phyloP scores from a whole-genome alignment of 2,113 vertebrate genomes.

The Lepidothrix coronata region DNA sequence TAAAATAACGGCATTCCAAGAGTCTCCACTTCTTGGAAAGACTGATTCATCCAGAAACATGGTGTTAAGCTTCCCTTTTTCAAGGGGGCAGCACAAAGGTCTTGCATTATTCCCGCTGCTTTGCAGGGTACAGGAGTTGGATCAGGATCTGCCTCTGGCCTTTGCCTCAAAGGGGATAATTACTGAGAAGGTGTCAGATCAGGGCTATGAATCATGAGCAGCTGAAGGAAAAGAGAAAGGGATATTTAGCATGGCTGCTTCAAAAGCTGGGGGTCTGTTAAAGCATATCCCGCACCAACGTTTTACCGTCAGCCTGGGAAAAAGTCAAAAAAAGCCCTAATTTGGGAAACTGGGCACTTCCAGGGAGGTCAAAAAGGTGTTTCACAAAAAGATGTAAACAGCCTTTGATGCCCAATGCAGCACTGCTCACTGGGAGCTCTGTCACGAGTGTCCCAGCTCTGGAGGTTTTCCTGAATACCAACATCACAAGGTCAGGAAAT shows the following conservation, averaged over 20 bases:
- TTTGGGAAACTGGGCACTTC: not conserved
- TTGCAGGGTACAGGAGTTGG: fast-evolving
- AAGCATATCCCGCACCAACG: fast-evolving
- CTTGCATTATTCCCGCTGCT: not conserved
- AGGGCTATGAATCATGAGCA: not conserved
- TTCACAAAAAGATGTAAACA: not conserved
- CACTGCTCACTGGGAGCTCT: not conserved
- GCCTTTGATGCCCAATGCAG: not conserved
- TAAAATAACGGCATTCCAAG: fast-evolving
- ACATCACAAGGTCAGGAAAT: not conserved
- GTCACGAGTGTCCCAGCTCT: fast-evolving
- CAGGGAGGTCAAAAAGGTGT: not conserved
- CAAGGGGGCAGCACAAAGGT: not conserved
- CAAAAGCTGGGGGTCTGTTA: not conserved
- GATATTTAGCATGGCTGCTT: not conserved
- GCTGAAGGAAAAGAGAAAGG: not conserved
- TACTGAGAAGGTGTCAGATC: not conserved
- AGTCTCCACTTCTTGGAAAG: not conserved
- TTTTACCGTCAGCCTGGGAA: too few relatives aligned
- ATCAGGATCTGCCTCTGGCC: not conserved
- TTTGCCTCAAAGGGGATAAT: not conserved
- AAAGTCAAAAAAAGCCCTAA: not conserved
- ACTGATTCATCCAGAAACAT: not conserved
- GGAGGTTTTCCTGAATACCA: not conserved
- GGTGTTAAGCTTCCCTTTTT: not conserved